Evolutionary conservation across 1,140 invertebrate genomes (phyloP).

Genomic region (Proctacanthus coquilletti): DNA sequence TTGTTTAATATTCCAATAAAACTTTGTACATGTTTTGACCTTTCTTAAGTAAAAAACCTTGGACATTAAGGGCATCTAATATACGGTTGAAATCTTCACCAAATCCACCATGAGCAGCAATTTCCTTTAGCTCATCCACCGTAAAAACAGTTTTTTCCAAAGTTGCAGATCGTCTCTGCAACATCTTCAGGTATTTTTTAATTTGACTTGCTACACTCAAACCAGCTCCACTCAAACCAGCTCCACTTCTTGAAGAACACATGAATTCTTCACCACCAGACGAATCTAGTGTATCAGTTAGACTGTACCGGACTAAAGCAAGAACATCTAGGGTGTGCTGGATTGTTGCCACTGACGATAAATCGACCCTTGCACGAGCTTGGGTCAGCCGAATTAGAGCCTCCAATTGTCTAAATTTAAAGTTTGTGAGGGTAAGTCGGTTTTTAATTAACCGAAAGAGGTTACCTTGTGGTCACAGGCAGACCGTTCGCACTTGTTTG

Average conservation of each 20-base stretch:
- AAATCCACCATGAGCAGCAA: slow-evolving; percentile 51
- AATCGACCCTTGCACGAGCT: slow-evolving; percentile 72
- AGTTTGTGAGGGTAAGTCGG: too few relatives aligned
- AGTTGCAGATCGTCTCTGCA: slow-evolving; percentile 46
- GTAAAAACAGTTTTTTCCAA: slow-evolving; percentile 56
- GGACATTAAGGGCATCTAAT: slow-evolving; percentile 62
- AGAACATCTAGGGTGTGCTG: slow-evolving; percentile 75
- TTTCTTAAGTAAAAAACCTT: slow-evolving; percentile 74
- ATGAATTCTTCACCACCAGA: slow-evolving; percentile 27
- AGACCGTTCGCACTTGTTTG: slow-evolving; percentile 24
- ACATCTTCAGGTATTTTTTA: slow-evolving; percentile 54
- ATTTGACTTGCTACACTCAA: slow-evolving; percentile 56
- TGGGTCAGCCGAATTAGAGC: slow-evolving; percentile 77
- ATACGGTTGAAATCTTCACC: slow-evolving; percentile 46
- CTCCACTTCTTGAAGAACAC: slow-evolving; percentile 49
- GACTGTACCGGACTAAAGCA: slow-evolving; percentile 66
- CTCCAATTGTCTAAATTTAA: slow-evolving; percentile 62
- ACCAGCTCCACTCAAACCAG: slow-evolving; percentile 56
- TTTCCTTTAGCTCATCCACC: slow-evolving; percentile 45
- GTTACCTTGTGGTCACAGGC: slow-evolving; percentile 3
- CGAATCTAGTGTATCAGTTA: slow-evolving; percentile 43
- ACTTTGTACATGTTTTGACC: slow-evolving; percentile 56
- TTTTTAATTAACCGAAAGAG: too few relatives aligned
- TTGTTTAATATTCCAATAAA: too few relatives aligned
- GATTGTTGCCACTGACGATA: slow-evolving; percentile 60